Evolutionary conservation across 2,888 invertebrate genomes (phyloP).

Genomic region (Megalurothrips usitatus): DNA sequence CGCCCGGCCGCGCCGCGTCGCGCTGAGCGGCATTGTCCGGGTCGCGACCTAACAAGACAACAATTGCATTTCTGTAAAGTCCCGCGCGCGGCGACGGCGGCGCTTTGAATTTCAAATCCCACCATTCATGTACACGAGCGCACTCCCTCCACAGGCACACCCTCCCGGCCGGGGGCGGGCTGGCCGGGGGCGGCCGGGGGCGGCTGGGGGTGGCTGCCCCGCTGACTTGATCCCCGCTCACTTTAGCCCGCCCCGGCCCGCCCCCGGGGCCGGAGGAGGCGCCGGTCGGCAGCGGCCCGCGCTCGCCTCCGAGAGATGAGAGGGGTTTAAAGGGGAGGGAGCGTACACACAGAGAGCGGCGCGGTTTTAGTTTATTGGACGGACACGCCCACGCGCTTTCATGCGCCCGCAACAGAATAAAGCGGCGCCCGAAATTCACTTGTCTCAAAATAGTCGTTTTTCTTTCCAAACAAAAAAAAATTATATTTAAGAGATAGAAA

Average conservation of each 20-base stretch:
- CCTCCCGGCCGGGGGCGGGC: not conserved
- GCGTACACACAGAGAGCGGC: not conserved
- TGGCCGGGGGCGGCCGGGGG: not conserved
- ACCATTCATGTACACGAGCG: not conserved
- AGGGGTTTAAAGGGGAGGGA: no score
- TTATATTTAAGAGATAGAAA: no score
- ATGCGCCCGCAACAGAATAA: not conserved
- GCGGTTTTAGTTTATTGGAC: not conserved
- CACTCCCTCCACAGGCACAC: no score
- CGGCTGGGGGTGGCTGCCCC: not conserved
- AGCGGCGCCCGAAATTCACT: not conserved
- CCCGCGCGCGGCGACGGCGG: not conserved
- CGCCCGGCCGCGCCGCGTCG: no score
- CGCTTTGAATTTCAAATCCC: conserved; percentile 20
- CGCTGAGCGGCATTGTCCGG: not conserved
- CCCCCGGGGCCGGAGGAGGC: not conserved
- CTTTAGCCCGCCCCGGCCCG: not conserved
- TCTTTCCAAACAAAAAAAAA: no score
- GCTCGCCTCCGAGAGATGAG: no score
- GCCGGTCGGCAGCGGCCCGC: no score
- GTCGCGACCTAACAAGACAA: conserved; percentile 24
- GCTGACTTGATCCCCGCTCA: conserved; percentile 4
- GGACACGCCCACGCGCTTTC: conserved; percentile 1
- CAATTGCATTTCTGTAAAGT: conserved; percentile 15
- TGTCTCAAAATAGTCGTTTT: not conserved